These are phyloP conservation scores for Sebastes flavidus DNA, from an alignment of 2,797 vertebrate genomes.

Conservation along the genomic window DNA sequence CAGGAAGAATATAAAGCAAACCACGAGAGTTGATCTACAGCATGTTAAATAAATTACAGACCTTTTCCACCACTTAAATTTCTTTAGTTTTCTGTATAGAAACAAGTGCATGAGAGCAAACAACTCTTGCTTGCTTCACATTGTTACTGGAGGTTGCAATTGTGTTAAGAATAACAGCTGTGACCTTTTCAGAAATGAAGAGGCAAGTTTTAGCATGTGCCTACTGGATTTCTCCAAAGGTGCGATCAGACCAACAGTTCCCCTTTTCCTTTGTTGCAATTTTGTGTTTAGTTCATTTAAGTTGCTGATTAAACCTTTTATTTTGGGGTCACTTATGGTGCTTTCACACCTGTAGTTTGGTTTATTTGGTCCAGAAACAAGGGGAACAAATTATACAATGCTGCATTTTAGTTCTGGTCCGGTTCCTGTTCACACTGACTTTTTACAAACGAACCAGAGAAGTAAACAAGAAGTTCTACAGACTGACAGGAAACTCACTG, in stretches of 20 bases:
- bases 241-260: not conserved
- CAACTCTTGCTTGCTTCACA: not conserved
- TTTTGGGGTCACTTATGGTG: not conserved
- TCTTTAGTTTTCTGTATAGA: not conserved
- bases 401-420: no score
- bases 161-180: conserved; percentile 1
- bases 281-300: not conserved
- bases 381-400: no score
- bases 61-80: conserved; percentile 22
- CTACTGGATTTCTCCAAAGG: not conserved
- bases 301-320: not conserved
- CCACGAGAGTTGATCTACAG: not conserved
- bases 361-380: no score
- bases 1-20: not conserved
- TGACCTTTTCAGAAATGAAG: conserved; percentile 1
- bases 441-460: no score
- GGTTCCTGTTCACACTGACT: no score
- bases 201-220: conserved; percentile 19
- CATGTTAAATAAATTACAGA: not conserved
- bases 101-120: not conserved
- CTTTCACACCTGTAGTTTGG: not conserved
- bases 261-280: not conserved
- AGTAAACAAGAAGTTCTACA: no score
- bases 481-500: no score
- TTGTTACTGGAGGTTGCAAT: not conserved